These are phyloP conservation scores for Cecropterus lyciades DNA, from an alignment of 1,140 invertebrate species.

Conservation along the genomic window DNA sequence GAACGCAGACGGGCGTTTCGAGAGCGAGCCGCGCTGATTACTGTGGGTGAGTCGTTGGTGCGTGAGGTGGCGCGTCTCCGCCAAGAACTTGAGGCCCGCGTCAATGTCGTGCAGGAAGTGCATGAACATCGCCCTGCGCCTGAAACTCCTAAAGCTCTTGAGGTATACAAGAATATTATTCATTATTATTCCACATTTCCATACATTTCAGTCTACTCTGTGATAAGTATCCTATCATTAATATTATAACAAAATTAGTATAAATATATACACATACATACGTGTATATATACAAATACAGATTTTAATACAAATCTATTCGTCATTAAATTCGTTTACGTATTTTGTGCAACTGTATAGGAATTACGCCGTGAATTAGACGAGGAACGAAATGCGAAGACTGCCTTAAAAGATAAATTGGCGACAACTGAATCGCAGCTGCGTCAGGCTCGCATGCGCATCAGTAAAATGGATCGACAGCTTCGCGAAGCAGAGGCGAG, in stretches of 20 bases:
- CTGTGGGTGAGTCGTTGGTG: conserved; percentile 68
- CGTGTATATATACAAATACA: too few relatives aligned
- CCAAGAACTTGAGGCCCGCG: conserved; percentile 55
- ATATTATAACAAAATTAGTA: too few relatives aligned
- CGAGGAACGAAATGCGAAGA: conserved; percentile 57
- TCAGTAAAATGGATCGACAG: conserved; percentile 74
- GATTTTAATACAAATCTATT: too few relatives aligned
- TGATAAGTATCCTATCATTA: too few relatives aligned
- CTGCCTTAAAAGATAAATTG: conserved; percentile 63
- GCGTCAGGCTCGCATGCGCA: conserved; percentile 55
- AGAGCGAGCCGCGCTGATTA: conserved; percentile 60
- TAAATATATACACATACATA: not conserved
- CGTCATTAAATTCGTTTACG: too few relatives aligned
- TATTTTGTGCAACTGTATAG: conserved; percentile 33
- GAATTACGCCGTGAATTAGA: conserved; percentile 62
- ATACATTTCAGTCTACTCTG: too few relatives aligned
- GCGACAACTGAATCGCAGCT: conserved; percentile 60
- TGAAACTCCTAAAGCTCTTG: conserved; percentile 49
- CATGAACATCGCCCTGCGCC: conserved; percentile 43
- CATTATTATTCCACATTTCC: too few relatives aligned
- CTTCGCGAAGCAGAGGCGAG: conserved; percentile 71
- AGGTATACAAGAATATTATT: conserved; percentile 42
- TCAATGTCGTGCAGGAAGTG: conserved; percentile 44
- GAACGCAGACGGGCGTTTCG: conserved; percentile 59
- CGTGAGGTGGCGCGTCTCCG: conserved; percentile 63